Base-by-base conservation (phyloP, 1,140 invertebrate genomes). In the Thaumatotibia leucotreta region DNA sequence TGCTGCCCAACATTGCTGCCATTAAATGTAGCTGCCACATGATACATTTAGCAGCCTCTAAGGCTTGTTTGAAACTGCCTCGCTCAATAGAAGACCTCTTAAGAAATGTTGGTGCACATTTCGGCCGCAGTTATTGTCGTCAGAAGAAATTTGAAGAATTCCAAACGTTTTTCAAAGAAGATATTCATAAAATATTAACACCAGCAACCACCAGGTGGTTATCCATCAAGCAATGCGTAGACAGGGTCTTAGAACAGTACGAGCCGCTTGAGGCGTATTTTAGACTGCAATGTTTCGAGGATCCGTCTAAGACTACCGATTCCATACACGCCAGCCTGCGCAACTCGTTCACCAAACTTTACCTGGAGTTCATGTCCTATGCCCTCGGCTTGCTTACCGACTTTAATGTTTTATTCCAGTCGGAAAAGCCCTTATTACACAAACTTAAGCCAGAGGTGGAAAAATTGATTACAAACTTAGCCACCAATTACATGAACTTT, bases 321-420 rank as follows among this genome's bases (percentile, higher is more conserved):
- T 31, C 4, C 22, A 64, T 64, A 3, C 9, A 49, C 23, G 63
- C 63, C 5, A 24, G 17, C 4, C 24, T 64, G 35, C 8, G 14
- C 11, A 64, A 64, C 22, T 11, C 33, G 2, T 64, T 64, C 29
- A 49, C 35, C 2, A 49, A 63, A 39, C 20, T 80, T 14, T 82
- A 84, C 66, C 64, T 87, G 17, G 75, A 86, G 50, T 84, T 86
- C 24, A 70, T 86, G 72, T 71, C 74, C 2, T 79, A 83, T 68
- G 52, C 50, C 29, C 49, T 84, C n/a, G 77, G 52, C 3, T 35
- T 81, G 10, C 62, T 83, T 24, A 81, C 23, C 23, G 72, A 80
- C 31, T 87, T 85, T 61, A 85, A 85, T 67, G 64, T 68, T 20
- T 27, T 85, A 17, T 84, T 86, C 67, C 84, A 88, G 69, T 68